Percentiles rank a stretch among this genome's conserved stretches.
Conservation (phyloP, 1,140 invertebrate species). For the Pseudomyrmex pallidus region DNA sequence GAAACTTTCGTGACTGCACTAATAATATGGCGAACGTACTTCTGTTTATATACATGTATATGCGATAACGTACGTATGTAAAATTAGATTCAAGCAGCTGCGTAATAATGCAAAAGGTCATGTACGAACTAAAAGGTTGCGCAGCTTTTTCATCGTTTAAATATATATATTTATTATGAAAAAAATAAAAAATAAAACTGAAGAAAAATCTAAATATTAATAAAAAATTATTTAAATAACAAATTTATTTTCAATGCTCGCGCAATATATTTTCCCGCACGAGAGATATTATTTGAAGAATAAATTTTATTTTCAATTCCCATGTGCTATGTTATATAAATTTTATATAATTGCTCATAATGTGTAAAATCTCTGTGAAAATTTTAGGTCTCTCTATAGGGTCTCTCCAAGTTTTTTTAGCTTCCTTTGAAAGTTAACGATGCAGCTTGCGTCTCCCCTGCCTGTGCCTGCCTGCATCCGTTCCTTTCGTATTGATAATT, state of each 20-base stretch:
- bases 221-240: too few species aligned
- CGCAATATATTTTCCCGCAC: too few species aligned
- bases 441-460: constrained; percentile 34
- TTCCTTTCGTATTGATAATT: constrained; percentile 65
- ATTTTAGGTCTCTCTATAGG: neutral
- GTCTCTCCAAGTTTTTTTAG: constrained; percentile 46
- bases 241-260: too few species aligned
- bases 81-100: constrained; percentile 30
- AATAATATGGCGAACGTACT: constrained; percentile 64
- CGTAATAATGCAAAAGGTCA: constrained; percentile 42
- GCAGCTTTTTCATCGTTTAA: neutral
- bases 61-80: constrained; percentile 30
- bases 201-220: constrained; percentile 3
- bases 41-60: neutral
- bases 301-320: constrained; percentile 6
- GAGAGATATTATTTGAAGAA: neutral
- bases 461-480: neutral
- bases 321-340: neutral
- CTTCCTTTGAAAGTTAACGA: constrained; percentile 63
- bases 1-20: constrained; percentile 62
- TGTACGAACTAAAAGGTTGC: constrained; percentile 4
- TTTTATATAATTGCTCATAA: neutral
- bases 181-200: neutral
- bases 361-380: neutral
- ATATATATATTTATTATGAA: constrained; percentile 10